These are phyloP conservation scores for Anolis apletophallus DNA, from an alignment of 2,797 vertebrate species.

Conservation along the genomic window DNA sequence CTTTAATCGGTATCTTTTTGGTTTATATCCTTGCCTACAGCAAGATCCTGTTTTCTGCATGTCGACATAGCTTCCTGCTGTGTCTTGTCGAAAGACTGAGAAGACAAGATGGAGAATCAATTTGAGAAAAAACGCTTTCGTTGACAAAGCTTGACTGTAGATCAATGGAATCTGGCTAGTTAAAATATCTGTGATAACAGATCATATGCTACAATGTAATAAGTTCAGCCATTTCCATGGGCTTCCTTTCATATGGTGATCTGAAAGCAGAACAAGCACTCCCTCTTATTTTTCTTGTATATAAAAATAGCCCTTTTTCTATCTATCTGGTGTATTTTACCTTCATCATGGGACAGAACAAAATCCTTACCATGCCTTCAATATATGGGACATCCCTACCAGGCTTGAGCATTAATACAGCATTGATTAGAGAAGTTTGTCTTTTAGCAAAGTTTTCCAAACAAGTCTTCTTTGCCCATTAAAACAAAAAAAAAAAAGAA, in stretches of 20 bases:
- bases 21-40: slow-evolving; percentile 86
- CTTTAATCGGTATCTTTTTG: slow-evolving; percentile 84
- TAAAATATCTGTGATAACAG: slow-evolving; percentile 73
- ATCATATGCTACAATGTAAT: slow-evolving; percentile 57
- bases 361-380: slow-evolving; percentile 38
- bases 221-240: slow-evolving; percentile 42
- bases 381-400: slow-evolving; percentile 46
- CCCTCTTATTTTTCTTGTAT: not conserved
- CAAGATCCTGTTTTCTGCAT: slow-evolving; percentile 85
- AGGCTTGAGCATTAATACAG: slow-evolving; percentile 36
- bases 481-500: slow-evolving; percentile 54
- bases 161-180: slow-evolving; percentile 80
- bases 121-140: slow-evolving; percentile 78
- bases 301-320: slow-evolving; percentile 31
- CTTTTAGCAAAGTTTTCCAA: slow-evolving; percentile 27
- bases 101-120: slow-evolving; percentile 83
- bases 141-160: slow-evolving; percentile 80
- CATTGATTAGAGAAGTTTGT: slow-evolving; percentile 54
- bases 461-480: slow-evolving; percentile 46
- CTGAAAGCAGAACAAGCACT: slow-evolving; percentile 35
- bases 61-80: slow-evolving; percentile 87
- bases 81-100: slow-evolving; percentile 83
- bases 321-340: slow-evolving; percentile 51
- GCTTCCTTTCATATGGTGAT: slow-evolving; percentile 41
- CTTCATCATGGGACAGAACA: slow-evolving; percentile 49